A percentile compares a stretch with the other conserved stretches of the same genome.
These are phyloP conservation scores for Peromyscus attwateri DNA, from an alignment of 2,797 vertebrate species.

Conservation along the genomic window DNA sequence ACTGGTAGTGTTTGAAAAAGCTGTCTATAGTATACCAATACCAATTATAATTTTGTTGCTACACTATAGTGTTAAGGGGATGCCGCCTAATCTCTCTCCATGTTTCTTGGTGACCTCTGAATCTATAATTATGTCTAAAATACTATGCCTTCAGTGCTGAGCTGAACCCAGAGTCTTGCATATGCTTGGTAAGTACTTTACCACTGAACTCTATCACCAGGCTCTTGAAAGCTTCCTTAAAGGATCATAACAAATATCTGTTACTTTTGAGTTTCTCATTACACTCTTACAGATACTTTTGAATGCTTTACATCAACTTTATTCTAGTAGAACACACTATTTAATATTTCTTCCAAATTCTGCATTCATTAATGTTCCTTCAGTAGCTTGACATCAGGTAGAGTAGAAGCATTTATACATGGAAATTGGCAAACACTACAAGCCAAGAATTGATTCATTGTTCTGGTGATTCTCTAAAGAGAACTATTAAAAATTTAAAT, in stretches of 20 bases:
- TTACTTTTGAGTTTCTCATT: background rate
- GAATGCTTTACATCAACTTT: background rate
- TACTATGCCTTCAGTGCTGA: background rate
- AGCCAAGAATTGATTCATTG: background rate
- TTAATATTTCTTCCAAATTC: background rate
- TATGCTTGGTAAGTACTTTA: background rate
- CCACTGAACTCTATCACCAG: background rate
- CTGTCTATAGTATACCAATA: background rate
- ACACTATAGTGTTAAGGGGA: background rate
- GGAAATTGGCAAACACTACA: background rate
- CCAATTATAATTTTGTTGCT: background rate
- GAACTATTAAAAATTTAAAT: background rate
- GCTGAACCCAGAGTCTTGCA: background rate
- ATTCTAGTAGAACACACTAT: background rate
- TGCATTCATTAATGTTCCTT: background rate
- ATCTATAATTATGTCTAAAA: conserved; percentile 20
- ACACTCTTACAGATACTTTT: background rate
- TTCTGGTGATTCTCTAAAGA: background rate
- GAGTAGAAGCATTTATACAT: background rate
- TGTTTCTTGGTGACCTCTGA: conserved; percentile 16
- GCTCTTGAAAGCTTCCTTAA: background rate
- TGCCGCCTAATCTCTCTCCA: background rate
- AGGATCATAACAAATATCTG: background rate
- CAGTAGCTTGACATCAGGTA: background rate
- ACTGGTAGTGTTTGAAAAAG: background rate